phyloP scores from a whole-genome alignment of 2,113 vertebrate species.

The Nycticryphes semicollaris region DNA sequence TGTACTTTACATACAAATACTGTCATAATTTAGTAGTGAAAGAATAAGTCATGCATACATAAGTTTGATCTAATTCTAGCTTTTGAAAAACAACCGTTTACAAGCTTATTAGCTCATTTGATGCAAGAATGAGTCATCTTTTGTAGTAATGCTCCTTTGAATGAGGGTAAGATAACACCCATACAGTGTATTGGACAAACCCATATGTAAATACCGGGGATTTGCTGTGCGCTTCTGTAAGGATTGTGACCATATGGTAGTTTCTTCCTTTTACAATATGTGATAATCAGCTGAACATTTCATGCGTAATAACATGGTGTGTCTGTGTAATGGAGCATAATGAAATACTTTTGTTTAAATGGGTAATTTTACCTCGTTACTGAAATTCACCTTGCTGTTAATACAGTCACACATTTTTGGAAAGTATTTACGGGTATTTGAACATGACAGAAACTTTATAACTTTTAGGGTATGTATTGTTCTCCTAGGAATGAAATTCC shows the following conservation, averaged over 20 bases:
- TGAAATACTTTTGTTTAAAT: conserved; percentile 9
- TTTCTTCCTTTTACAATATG: neutral
- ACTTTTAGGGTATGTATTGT: neutral
- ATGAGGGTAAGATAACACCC: neutral
- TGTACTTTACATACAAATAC: conserved; percentile 35
- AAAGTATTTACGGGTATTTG: neutral
- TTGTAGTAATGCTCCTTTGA: neutral
- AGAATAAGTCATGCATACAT: conserved; percentile 9
- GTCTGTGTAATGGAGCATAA: conserved; percentile 5
- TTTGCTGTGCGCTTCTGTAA: neutral
- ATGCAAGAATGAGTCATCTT: conserved; percentile 1
- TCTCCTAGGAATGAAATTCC: neutral
- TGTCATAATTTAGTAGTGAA: conserved; percentile 1
- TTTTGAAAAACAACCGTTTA: neutral
- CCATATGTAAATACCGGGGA: neutral
- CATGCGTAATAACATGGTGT: neutral
- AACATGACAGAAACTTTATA: neutral
- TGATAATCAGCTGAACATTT: neutral
- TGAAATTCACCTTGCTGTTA: conserved; percentile 12
- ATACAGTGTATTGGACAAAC: neutral
- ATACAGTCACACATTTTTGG: neutral
- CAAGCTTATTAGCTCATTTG: conserved; percentile 1
- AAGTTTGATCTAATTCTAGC: conserved; percentile 21
- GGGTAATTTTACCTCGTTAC: neutral
- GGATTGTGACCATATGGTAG: neutral